Percentiles rank a stretch among this genome's conserved stretches.
Conservation (phyloP, 1,140 invertebrate species). For the Nomia melanderi region DNA sequence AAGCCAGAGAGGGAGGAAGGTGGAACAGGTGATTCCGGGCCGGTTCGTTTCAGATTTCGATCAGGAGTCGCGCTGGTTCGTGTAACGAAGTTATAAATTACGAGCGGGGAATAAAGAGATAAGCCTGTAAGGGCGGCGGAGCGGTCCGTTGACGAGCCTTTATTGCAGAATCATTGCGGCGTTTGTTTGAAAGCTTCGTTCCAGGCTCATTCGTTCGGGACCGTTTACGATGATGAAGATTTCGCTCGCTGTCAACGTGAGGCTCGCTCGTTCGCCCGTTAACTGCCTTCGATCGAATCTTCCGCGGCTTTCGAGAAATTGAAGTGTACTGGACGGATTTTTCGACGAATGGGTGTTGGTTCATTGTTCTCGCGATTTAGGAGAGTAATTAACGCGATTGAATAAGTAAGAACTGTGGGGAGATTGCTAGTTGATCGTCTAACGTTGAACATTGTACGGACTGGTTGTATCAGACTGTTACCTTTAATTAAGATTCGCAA, state of each 20-base stretch:
- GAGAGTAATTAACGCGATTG: no score
- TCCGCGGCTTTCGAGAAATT: no score
- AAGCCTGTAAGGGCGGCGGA: conserved; percentile 8
- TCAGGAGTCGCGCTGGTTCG: conserved; percentile 14
- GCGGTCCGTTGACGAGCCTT: conserved; percentile 23
- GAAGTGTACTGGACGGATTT: no score
- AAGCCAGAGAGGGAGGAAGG: neutral
- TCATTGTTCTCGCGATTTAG: no score
- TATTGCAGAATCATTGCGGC: conserved; percentile 41
- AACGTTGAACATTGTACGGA: no score
- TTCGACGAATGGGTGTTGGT: no score
- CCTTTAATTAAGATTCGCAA: no score
- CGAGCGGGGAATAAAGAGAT: conserved; percentile 38
- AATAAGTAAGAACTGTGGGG: no score
- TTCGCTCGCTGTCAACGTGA: conserved; percentile 19
- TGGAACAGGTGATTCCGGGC: conserved; percentile 33
- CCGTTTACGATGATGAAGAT: conserved; percentile 38
- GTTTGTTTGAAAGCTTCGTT: conserved; percentile 25
- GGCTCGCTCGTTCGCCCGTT: neutral
- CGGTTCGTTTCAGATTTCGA: conserved; percentile 43
- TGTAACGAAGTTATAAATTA: conserved; percentile 46
- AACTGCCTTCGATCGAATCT: no score
- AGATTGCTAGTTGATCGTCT: no score
- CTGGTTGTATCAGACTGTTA: no score
- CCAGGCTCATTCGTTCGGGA: neutral